Base-by-base conservation (phyloP, 2,888 invertebrate species). In the Noctua janthe region DNA sequence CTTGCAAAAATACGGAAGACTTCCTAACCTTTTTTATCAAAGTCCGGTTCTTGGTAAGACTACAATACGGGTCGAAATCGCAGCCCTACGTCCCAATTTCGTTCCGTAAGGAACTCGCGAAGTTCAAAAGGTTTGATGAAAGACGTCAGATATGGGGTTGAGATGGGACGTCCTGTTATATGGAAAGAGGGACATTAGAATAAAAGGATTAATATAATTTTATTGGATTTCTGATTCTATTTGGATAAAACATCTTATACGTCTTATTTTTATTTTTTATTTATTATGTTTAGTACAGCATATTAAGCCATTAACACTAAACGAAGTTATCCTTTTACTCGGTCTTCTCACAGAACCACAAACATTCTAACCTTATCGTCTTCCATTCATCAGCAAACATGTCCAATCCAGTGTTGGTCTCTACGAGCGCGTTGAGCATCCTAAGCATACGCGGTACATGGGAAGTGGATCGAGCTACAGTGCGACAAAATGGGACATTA, bases 51-150 rank as follows among this genome's bases (percentile, higher is more conserved):
- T 66, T 73, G 15, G 56, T 20, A 51, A 56, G 2, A 71, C 43
- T n/a, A 80, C 79, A 82, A 78, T 82, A 80, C 15, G 75, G 88
- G 76, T 13, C n/a, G 56, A 69, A 72, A 49, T 81, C 74, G 39
- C 54, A 67, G 54, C 74, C 67, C 62, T 71, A 76, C 59, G 71
- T 69, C 54, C 81, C 71, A 17, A 76, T 74, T 80, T 76, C 20
- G 49, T 70, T 51, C 76, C 64, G 62, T 70, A 88, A 80, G 70
- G 10, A 84, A 59, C 51, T 69, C 39, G n/a, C 54, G 66, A 43
- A 86, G 51, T 84, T 86, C 78, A 86, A 86, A 88, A 75, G 81
- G 69, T 64, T 69, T 69, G 69, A 47, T 69, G 49, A 72, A 78
- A 75, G 78, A 88, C 71, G 64, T 39, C 11, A 72, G n/a, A 82